Conservation (phyloP, 2,888 invertebrate genomes). For the Epiblema foenella region DNA sequence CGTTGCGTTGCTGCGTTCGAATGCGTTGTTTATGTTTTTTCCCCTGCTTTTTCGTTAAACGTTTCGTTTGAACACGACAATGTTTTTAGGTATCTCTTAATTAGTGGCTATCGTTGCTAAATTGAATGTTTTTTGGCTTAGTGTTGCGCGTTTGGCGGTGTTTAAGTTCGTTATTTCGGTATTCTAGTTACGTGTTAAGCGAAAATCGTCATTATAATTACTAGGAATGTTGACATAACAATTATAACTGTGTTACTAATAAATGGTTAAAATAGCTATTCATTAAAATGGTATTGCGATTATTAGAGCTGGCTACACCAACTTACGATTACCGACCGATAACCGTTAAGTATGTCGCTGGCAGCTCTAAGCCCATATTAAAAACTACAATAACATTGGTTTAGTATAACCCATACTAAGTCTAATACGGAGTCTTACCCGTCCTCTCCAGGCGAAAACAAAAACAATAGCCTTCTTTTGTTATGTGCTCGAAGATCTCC, state of each 20-base stretch:
- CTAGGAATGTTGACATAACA: slow-evolving; percentile 17
- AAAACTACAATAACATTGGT: too few relatives aligned
- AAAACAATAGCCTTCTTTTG: too few relatives aligned
- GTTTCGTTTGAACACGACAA: slow-evolving; percentile 32
- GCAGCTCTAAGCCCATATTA: too few relatives aligned
- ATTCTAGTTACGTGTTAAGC: neutral
- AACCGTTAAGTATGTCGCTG: too few relatives aligned
- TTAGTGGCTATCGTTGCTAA: slow-evolving; percentile 20
- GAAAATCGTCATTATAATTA: neutral
- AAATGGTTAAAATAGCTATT: neutral
- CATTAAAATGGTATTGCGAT: neutral
- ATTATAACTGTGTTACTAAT: slow-evolving; percentile 10
- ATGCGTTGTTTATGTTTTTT: slow-evolving; percentile 49
- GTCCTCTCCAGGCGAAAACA: too few relatives aligned
- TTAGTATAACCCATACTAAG: too few relatives aligned
- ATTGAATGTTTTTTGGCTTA: slow-evolving; percentile 19
- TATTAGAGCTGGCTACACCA: neutral
- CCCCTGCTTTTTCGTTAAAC: slow-evolving; percentile 24
- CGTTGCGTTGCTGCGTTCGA: slow-evolving; percentile 38
- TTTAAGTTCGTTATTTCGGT: slow-evolving; percentile 11
- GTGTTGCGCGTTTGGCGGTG: slow-evolving; percentile 14
- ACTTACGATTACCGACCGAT: too few relatives aligned
- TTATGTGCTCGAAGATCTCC: too few relatives aligned
- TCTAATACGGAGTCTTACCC: too few relatives aligned
- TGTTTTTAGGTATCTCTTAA: slow-evolving; percentile 36